Evolutionary conservation across 2,113 vertebrate genomes (phyloP).

Genomic region (Apistogramma diplotaenia): DNA sequence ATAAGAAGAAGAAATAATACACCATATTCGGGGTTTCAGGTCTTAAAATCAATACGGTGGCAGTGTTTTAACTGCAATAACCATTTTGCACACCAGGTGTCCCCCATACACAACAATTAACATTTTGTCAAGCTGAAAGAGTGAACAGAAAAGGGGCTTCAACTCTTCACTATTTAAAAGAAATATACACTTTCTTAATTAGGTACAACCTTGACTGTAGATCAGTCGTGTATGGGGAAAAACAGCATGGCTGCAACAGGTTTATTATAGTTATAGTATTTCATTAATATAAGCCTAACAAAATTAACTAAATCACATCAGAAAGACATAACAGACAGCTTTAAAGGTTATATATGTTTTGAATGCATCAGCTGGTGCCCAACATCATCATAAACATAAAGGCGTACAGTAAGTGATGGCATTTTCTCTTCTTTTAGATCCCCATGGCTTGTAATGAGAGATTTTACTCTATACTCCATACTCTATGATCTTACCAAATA

Average conservation of each 20-base stretch:
- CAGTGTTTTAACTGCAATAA: not conserved
- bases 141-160: not conserved
- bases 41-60: not conserved
- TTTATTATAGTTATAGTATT: not conserved
- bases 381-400: slow-evolving; percentile 79
- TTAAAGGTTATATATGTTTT: not conserved
- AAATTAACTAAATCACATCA: no score
- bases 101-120: not conserved
- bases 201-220: not conserved
- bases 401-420: not conserved
- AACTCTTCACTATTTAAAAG: not conserved
- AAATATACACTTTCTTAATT: not conserved
- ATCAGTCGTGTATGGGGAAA: not conserved
- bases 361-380: slow-evolving; percentile 45
- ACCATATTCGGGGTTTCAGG: not conserved
- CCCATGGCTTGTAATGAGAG: not conserved
- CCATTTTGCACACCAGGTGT: not conserved
- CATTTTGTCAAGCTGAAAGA: not conserved
- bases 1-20: not conserved
- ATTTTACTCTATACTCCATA: not conserved
- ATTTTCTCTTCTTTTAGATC: not conserved
- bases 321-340: not conserved
- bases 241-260: not conserved
- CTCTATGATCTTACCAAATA: not conserved
- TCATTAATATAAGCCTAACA: not conserved